A percentile compares a stretch with the other conserved stretches of the same genome.
Evolutionary conservation across 2,797 vertebrate genomes (phyloP).

Genomic region (Enteromius viviparus): DNA sequence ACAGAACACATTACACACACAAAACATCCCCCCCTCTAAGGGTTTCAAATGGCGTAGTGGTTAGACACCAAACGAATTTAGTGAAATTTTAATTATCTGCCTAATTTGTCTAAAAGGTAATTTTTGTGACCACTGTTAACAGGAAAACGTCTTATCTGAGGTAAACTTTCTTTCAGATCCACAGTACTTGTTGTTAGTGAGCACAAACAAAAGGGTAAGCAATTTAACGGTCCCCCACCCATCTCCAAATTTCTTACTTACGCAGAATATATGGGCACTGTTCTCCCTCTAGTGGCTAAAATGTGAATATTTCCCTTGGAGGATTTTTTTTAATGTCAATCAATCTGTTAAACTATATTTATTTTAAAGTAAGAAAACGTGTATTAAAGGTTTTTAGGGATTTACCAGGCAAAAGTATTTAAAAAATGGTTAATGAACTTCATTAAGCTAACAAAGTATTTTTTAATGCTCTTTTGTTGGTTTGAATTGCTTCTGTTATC

Average conservation of each 20-base stretch:
- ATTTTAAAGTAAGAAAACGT: too few relatives aligned
- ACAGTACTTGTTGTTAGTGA: not conserved
- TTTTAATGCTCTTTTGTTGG: not conserved
- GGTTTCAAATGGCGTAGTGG: not conserved
- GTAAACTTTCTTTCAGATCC: not conserved
- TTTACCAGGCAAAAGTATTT: too few relatives aligned
- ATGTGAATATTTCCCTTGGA: not conserved
- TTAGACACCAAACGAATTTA: not conserved
- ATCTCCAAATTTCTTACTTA: not conserved
- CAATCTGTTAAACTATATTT: not conserved
- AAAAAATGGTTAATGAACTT: not conserved
- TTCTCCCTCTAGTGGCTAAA: slow-evolving; percentile 35
- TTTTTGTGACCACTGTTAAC: not conserved
- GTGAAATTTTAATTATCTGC: not conserved
- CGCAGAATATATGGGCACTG: not conserved
- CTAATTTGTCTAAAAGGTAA: not conserved
- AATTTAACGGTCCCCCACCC: not conserved
- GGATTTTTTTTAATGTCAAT: not conserved
- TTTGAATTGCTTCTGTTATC: not conserved
- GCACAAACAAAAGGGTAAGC: not conserved
- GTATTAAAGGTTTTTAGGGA: too few relatives aligned
- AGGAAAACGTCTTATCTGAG: not conserved
- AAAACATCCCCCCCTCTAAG: not conserved
- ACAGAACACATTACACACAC: not conserved
- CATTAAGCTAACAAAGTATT: not conserved